These are phyloP conservation scores for Dipodomys stephensi DNA, from an alignment of 2,113 vertebrate species.

Conservation along the genomic window DNA sequence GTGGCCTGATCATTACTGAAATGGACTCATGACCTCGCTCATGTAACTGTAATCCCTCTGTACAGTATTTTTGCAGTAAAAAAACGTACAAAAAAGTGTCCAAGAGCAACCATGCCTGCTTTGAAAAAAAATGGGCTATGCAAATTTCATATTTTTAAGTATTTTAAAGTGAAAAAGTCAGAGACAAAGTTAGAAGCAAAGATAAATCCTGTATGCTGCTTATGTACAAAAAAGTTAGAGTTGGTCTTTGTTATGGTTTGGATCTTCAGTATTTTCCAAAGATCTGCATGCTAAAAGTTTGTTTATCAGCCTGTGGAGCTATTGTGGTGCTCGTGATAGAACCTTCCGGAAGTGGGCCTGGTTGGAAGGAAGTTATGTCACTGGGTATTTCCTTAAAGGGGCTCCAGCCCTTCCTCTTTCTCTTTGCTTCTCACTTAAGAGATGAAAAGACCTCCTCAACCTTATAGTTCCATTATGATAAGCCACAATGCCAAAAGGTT, in stretches of 20 bases:
- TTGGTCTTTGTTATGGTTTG: neutral
- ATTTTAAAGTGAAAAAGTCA: constrained; percentile 19
- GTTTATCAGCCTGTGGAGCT: neutral
- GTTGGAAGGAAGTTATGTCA: neutral
- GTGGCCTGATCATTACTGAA: neutral
- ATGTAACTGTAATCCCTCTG: too few relatives aligned
- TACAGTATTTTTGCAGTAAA: too few relatives aligned
- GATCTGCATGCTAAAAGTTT: neutral
- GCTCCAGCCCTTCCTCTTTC: neutral
- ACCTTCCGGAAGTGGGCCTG: neutral
- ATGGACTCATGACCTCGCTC: too few relatives aligned
- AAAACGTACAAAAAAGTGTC: neutral
- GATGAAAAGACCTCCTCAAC: neutral
- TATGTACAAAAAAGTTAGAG: neutral
- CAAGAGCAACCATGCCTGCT: neutral
- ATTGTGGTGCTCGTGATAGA: neutral
- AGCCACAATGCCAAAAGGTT: neutral
- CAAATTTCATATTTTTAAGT: neutral
- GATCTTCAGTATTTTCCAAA: neutral
- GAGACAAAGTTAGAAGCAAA: constrained; percentile 18
- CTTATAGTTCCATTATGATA: too few relatives aligned
- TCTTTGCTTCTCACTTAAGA: neutral
- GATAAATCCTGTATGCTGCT: neutral
- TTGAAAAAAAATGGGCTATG: neutral
- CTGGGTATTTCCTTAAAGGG: too few relatives aligned